Evolutionary conservation across 2,888 invertebrate genomes (phyloP).

Genomic region (Eristalinus sepulchralis): DNA sequence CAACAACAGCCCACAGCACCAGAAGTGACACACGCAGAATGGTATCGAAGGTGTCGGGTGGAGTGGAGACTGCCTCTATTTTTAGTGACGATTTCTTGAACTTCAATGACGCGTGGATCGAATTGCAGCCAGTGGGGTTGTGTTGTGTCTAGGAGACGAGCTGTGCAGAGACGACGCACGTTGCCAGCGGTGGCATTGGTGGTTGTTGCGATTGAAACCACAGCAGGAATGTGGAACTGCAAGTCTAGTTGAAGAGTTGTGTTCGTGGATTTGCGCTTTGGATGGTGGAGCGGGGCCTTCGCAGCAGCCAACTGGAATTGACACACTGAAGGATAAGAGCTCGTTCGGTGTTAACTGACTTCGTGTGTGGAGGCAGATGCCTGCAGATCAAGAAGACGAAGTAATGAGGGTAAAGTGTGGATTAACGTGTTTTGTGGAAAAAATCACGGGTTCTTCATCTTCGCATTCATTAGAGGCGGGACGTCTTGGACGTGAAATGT

Average conservation of each 20-base stretch:
- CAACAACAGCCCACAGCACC: background rate
- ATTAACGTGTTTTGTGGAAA: background rate
- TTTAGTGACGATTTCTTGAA: slow-evolving; percentile 59
- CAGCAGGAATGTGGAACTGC: slow-evolving; percentile 49
- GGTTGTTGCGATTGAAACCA: slow-evolving; percentile 3
- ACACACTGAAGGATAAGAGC: background rate
- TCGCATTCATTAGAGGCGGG: background rate
- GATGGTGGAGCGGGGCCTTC: background rate
- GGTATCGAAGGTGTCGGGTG: background rate
- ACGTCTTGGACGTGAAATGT: too few species aligned
- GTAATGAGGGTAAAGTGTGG: background rate
- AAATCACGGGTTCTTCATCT: background rate
- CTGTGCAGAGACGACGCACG: background rate
- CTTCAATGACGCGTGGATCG: slow-evolving; percentile 66
- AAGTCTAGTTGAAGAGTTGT: slow-evolving; percentile 13
- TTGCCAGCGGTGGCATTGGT: background rate
- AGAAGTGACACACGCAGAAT: slow-evolving; percentile 30
- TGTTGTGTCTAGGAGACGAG: slow-evolving; percentile 5
- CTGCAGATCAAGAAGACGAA: background rate
- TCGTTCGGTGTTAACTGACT: background rate
- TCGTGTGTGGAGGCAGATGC: background rate
- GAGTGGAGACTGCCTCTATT: slow-evolving; percentile 18
- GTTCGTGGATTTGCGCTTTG: background rate
- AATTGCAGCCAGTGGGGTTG: slow-evolving; percentile 43
- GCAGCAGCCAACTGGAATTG: background rate